These are phyloP conservation scores for Acanthurus lineatus DNA, from an alignment of 2,797 vertebrate genomes.

Conservation along the genomic window DNA sequence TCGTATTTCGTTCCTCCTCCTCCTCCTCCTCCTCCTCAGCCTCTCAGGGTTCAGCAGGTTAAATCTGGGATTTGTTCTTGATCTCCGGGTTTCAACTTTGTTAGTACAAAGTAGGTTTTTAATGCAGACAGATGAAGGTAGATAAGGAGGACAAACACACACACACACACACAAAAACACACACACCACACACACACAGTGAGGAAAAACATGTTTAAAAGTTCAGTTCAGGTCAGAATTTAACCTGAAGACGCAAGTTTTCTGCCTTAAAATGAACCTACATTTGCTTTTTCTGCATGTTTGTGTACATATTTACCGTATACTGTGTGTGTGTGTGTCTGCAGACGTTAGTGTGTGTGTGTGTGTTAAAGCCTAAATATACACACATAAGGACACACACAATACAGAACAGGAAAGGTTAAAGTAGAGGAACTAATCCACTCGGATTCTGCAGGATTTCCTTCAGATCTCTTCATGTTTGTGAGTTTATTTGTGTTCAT, in stretches of 20 bases:
- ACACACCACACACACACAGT: too few species aligned
- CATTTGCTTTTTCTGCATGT: not conserved
- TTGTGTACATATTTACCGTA: not conserved
- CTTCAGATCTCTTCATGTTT: slow-evolving; percentile 24
- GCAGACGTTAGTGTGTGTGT: too few species aligned
- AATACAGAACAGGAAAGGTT: slow-evolving; percentile 42
- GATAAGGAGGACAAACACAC: slow-evolving; percentile 32
- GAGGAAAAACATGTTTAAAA: too few species aligned
- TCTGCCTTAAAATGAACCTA: not conserved
- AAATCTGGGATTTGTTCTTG: slow-evolving; percentile 73
- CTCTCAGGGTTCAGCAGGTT: slow-evolving; percentile 63
- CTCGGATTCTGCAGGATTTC: slow-evolving; percentile 61
- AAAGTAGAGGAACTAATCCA: slow-evolving; percentile 57
- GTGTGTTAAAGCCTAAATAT: slow-evolving; percentile 20
- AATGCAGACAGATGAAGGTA: slow-evolving; percentile 22
- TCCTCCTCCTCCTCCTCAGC: not conserved
- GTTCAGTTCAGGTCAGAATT: too few species aligned
- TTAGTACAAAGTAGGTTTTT: slow-evolving; percentile 39
- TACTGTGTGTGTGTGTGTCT: not conserved
- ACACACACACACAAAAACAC: slow-evolving; percentile 1
- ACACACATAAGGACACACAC: not conserved
- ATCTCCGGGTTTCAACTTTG: slow-evolving; percentile 55
- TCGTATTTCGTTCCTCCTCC: too few species aligned
- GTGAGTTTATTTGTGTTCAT: slow-evolving; percentile 2
- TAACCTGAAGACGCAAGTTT: too few species aligned